Evolutionary conservation across 2,888 invertebrate species (phyloP), one percentile per base, ranked within the genome.

Genomic region (Parelbella ahira): DNA sequence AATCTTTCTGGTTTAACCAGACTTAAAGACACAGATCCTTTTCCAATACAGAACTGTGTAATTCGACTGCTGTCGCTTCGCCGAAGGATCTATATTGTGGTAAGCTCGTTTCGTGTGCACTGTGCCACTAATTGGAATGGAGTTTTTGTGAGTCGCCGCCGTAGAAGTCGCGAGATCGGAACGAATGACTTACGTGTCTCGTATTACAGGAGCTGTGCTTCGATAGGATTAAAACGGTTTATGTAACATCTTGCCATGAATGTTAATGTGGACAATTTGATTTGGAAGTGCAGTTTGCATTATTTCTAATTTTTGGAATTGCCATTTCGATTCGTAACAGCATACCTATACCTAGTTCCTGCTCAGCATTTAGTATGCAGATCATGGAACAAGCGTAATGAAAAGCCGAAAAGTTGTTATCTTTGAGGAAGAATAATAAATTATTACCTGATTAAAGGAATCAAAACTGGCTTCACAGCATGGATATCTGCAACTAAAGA

Each of bases 101-200:
- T 44, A 33, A 56, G 51, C 51, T 53, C 53, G 50, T 53, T 57
- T 55, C 48, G 51, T 51, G 53, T 45, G 39, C 49, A 47, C 46
- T 52, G 49, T 51, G 58, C 46, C 53, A 60, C 59, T 58, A 63
- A 68, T 63, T 62, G 56, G 65, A 56, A 60, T 48, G 56, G 48
- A 64, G 65, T 76, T 77, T 74, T 75, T 80, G 69, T 73, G 56
- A 62, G 55, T 49, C 58, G 50, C 58, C 54, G 55, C 60, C 66
- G 60, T 66, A 67, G 66, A 68, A 67, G 62, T 56, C 56, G 59
- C 62, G 60, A 72, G 64, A 72, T 72, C 46, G 75, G 71, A 81
- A 77, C 80, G 73, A 86, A 84, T 82, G 67, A 67, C 68, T 68
- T 68, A 72, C 79, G 80, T 81, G 80, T 71, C 74, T 73, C 70